Percentiles rank a stretch among this genome's conserved stretches.
Conservation (phyloP, 2,888 invertebrate genomes). For the Caradrina kadenii region DNA sequence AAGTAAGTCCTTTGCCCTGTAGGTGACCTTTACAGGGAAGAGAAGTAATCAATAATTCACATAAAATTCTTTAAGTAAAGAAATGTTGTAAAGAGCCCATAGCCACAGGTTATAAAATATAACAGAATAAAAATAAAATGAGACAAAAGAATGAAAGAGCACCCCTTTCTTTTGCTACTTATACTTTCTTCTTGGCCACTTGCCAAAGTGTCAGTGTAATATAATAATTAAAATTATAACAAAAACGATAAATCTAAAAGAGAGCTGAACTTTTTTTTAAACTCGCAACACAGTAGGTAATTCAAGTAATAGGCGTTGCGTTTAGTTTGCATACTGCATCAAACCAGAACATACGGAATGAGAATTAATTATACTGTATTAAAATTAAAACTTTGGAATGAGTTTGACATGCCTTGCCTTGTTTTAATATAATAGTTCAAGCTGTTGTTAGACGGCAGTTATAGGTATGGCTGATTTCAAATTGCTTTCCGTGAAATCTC, state of each 20-base stretch:
- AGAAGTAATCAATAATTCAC: constrained; percentile 18
- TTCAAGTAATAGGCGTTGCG: constrained; percentile 41
- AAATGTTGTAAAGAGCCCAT: neutral
- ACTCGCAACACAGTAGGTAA: constrained; percentile 18
- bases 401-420: constrained; percentile 65
- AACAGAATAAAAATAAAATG: neutral
- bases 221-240: constrained; percentile 39
- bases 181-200: neutral
- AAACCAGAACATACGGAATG: constrained; percentile 67
- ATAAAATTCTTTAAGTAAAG: neutral
- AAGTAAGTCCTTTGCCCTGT: neutral
- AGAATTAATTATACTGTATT: constrained; percentile 77
- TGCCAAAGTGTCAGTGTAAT: constrained; percentile 7
- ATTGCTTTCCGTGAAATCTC: constrained; percentile 15
- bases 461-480: constrained; percentile 39
- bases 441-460: constrained; percentile 46
- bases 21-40: constrained; percentile 9
- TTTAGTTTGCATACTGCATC: constrained; percentile 51
- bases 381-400: constrained; percentile 69
- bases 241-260: constrained; percentile 24
- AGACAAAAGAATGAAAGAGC: neutral
- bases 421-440: constrained; percentile 60
- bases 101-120: constrained; percentile 7
- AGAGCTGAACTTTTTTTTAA: neutral
- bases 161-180: neutral